Evolutionary conservation across 2,888 invertebrate genomes (phyloP).

Genomic region (Strigamia maritima): DNA sequence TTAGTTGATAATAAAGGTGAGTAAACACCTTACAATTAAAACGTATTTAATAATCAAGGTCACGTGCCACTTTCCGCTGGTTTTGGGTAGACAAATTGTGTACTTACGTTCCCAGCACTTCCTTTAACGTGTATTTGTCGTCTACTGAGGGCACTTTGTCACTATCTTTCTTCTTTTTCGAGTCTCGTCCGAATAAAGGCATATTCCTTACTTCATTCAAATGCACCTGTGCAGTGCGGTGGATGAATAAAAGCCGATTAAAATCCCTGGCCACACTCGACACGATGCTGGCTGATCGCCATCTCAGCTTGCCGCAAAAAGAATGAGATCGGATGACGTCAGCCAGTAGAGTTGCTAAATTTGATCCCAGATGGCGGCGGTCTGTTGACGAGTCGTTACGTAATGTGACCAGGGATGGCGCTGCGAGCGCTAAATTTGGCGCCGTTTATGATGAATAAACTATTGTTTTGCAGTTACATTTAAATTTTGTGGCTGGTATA

Average conservation of each 20-base stretch:
- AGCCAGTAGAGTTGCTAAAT: background rate
- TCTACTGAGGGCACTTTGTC: slow-evolving; percentile 77
- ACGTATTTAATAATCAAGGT: background rate
- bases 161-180: slow-evolving; percentile 65
- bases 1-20: background rate
- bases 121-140: slow-evolving; percentile 85
- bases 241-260: background rate
- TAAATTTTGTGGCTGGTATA: too few species aligned
- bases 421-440: background rate
- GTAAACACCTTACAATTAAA: background rate
- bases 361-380: background rate
- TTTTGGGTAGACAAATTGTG: background rate
- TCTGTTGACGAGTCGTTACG: background rate
- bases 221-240: background rate
- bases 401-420: background rate
- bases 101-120: slow-evolving; percentile 82
- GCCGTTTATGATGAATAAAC: too few species aligned
- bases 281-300: slow-evolving; percentile 4
- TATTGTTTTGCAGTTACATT: too few species aligned
- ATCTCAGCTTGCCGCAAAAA: background rate
- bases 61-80: background rate
- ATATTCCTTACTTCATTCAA: slow-evolving; percentile 57
- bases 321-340: background rate
- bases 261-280: background rate
- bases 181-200: slow-evolving; percentile 88